Evolutionary conservation across 2,113 vertebrate genomes (phyloP).

Genomic region (Datnioides undecimradiatus): DNA sequence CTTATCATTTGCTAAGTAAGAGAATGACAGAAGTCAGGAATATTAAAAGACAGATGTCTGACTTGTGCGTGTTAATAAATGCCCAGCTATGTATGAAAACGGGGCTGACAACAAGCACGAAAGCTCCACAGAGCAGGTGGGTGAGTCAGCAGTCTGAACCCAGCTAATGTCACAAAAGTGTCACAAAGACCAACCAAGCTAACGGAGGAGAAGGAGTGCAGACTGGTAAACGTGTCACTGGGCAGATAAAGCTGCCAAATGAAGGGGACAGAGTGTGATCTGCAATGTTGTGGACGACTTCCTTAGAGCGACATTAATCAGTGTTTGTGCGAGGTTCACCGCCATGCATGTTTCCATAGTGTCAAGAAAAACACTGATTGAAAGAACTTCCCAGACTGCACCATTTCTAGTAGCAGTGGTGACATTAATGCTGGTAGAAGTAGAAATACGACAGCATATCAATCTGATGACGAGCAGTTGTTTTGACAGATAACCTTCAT

Average conservation of each 20-base stretch:
- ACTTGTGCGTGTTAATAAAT: background rate
- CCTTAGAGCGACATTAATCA: background rate
- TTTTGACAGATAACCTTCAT: background rate
- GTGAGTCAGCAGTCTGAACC: conserved; percentile 9
- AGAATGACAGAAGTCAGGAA: background rate
- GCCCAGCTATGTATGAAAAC: background rate
- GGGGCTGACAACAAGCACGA: background rate
- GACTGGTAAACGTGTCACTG: background rate
- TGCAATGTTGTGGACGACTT: background rate
- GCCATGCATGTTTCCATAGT: too few species aligned
- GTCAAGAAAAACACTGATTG: background rate
- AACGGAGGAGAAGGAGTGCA: background rate
- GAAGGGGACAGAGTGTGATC: background rate
- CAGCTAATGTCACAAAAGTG: background rate
- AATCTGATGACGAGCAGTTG: background rate
- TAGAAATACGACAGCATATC: background rate
- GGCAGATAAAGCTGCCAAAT: background rate
- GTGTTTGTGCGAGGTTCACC: fast-evolving
- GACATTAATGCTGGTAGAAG: background rate
- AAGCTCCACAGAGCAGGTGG: background rate
- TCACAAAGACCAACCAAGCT: background rate
- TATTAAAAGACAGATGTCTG: background rate
- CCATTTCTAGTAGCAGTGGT: background rate
- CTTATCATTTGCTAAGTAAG: too few species aligned
- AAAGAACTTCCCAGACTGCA: background rate